phyloP scores from a whole-genome alignment of 2,113 vertebrate genomes.

The Oxyura jamaicensis region DNA sequence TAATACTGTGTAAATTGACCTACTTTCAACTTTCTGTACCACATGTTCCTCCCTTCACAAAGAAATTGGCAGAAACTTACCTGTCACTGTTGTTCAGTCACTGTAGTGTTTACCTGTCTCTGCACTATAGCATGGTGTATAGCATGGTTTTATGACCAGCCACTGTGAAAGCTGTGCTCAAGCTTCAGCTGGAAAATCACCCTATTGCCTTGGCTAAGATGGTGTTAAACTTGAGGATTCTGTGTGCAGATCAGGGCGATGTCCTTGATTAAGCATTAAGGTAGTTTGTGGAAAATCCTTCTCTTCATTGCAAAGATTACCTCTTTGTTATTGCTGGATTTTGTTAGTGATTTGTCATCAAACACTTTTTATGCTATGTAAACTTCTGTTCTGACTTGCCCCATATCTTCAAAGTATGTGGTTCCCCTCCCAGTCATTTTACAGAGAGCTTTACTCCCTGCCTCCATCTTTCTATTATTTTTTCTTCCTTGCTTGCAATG shows the following conservation, averaged over 20 bases:
- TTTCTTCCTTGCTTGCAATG: background rate
- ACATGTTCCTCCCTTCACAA: background rate
- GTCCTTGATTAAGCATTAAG: background rate
- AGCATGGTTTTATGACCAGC: too few relatives aligned
- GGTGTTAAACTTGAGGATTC: background rate
- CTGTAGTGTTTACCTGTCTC: background rate
- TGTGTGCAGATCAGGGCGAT: background rate
- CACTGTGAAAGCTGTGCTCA: background rate
- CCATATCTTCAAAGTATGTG: background rate
- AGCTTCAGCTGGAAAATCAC: background rate
- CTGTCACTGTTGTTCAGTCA: background rate
- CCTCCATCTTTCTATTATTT: background rate
- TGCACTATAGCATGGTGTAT: background rate
- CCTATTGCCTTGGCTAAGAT: accelerated
- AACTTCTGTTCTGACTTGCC: background rate
- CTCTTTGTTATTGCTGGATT: background rate
- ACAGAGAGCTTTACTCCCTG: background rate
- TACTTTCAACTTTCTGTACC: background rate
- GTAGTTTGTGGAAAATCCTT: background rate
- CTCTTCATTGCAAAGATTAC: background rate
- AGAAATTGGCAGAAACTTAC: background rate
- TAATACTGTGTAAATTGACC: background rate
- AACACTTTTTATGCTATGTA: background rate
- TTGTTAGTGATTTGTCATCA: background rate
- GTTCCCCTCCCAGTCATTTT: background rate